Evolutionary conservation across 2,888 invertebrate species (phyloP).

Genomic region (Plusia festucae): DNA sequence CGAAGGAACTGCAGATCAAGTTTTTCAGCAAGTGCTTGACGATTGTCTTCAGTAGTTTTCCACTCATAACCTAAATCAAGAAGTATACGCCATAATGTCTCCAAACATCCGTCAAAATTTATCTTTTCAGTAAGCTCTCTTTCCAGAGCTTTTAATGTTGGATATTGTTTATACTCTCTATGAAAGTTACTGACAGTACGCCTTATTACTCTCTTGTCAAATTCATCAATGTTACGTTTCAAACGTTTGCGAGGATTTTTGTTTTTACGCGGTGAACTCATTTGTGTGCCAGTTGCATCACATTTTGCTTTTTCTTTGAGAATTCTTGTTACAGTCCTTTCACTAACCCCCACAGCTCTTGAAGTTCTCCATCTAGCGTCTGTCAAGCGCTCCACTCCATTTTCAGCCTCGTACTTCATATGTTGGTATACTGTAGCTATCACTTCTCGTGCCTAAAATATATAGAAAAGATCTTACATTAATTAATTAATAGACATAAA

Average conservation of each 20-base stretch:
- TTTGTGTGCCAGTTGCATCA: constrained; percentile 21
- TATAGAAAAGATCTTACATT: constrained; percentile 10
- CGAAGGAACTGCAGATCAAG: constrained; percentile 15
- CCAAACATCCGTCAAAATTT: too few species aligned
- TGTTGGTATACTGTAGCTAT: constrained; percentile 24
- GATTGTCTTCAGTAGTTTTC: constrained; percentile 20
- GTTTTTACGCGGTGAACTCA: constrained; percentile 26
- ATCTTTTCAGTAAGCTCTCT: constrained; percentile 12
- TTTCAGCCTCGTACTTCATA: constrained; percentile 24
- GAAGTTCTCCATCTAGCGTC: constrained; percentile 28
- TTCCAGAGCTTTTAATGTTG: constrained; percentile 15
- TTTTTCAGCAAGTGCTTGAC: constrained; percentile 15
- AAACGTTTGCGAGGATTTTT: constrained; percentile 22
- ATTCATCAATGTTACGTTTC: constrained; percentile 27
- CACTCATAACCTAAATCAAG: constrained; percentile 17
- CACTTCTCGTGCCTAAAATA: constrained; percentile 21
- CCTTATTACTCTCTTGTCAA: constrained; percentile 22
- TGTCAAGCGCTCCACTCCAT: constrained; percentile 19
- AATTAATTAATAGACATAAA: constrained; percentile 6
- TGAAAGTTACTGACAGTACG: constrained; percentile 23
- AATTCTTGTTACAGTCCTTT: constrained; percentile 25
- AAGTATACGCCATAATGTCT: constrained; percentile 5
- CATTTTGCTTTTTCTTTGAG: constrained; percentile 30
- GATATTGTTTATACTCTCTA: constrained; percentile 18
- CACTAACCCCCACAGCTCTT: constrained; percentile 27